Conservation (phyloP, 2,888 invertebrate species). For the Limnephilus auricula region DNA sequence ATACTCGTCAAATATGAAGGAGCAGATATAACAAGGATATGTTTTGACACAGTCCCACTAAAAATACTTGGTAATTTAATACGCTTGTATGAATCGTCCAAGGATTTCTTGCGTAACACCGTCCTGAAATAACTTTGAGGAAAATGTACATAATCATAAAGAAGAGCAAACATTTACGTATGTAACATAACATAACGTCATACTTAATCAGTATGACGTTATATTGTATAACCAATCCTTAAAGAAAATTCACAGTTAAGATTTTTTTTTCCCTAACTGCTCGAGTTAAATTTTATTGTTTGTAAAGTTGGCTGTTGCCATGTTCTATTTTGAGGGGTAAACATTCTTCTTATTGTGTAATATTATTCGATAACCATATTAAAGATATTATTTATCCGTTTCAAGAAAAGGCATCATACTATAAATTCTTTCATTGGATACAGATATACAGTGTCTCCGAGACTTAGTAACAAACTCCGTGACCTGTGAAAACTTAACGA, state of each 20-base stretch:
- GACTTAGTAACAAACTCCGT: too few species aligned
- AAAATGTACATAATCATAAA: background rate
- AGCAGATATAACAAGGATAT: background rate
- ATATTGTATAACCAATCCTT: background rate
- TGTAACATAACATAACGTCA: too few species aligned
- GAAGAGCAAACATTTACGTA: background rate
- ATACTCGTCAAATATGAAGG: background rate
- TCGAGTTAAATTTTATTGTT: too few species aligned
- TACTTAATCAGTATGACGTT: background rate
- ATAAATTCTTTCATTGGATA: too few species aligned
- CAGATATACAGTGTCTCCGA: too few species aligned
- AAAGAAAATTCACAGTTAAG: background rate
- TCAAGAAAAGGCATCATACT: too few species aligned
- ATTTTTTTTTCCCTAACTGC: background rate
- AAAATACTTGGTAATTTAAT: background rate
- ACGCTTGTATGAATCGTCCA: background rate
- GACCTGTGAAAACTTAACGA: too few species aligned
- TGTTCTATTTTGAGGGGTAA: too few species aligned
- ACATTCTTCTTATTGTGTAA: too few species aligned
- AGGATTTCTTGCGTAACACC: background rate
- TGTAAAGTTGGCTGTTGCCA: too few species aligned
- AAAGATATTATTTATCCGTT: too few species aligned
- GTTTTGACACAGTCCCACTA: background rate
- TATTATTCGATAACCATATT: too few species aligned
- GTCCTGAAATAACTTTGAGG: background rate